A percentile compares a stretch with the other conserved stretches of the same genome.
These are phyloP conservation scores for Octodonta nipae DNA, from an alignment of 2,888 invertebrate species.

Conservation along the genomic window DNA sequence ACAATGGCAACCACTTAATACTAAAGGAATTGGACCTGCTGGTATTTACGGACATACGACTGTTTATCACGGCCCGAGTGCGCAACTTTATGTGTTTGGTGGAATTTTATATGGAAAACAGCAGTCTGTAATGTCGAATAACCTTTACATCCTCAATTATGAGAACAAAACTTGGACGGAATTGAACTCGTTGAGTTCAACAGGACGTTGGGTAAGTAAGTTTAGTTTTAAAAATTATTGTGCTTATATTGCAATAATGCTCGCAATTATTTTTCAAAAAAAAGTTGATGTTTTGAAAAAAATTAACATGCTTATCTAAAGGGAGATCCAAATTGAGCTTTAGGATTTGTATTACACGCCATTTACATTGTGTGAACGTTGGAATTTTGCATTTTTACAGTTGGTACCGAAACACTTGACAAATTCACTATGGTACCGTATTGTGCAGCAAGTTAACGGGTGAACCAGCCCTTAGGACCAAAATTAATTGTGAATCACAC, in stretches of 20 bases:
- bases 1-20: constrained; percentile 56
- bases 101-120: constrained; percentile 64
- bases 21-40: constrained; percentile 60
- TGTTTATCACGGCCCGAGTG: constrained; percentile 67
- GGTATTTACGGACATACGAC: constrained; percentile 83
- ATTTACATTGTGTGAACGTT: too few relatives aligned
- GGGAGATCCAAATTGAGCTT: too few relatives aligned
- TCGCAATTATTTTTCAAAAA: too few relatives aligned
- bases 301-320: too few relatives aligned
- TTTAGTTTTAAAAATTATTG: constrained; percentile 2
- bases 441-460: too few relatives aligned
- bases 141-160: constrained; percentile 64
- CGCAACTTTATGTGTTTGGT: constrained; percentile 81
- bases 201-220: constrained; percentile 34
- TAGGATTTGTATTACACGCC: too few relatives aligned
- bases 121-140: constrained; percentile 48
- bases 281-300: too few relatives aligned
- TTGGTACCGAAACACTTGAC: too few relatives aligned
- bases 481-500: too few relatives aligned
- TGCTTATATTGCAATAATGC: not conserved
- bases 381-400: too few relatives aligned
- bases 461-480: too few relatives aligned
- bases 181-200: constrained; percentile 22
- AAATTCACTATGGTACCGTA: too few relatives aligned
- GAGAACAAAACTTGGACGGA: constrained; percentile 65